A percentile compares a stretch with the other conserved stretches of the same genome.
Evolutionary conservation across 2,113 vertebrate species (phyloP).

Genomic region (Sylvicapra grimmia): DNA sequence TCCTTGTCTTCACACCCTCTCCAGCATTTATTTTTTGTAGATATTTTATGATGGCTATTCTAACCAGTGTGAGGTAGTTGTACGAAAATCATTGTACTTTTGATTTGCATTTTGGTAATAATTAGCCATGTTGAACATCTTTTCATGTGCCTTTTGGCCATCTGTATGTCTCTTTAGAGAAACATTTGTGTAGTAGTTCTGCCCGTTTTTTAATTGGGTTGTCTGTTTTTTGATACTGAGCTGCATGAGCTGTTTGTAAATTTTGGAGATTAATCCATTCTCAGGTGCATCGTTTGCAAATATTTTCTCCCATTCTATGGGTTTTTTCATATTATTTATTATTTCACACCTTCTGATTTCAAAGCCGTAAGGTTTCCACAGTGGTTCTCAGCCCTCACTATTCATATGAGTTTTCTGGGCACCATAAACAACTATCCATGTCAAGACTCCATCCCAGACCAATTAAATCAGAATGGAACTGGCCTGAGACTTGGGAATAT

Average conservation of each 20-base stretch:
- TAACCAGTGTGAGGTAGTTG: neutral
- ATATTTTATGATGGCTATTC: neutral
- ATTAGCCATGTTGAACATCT: neutral
- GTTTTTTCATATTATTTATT: neutral
- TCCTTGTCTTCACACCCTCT: neutral
- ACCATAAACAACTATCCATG: neutral
- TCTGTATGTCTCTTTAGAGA: neutral
- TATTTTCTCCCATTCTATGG: neutral
- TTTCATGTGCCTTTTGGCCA: neutral
- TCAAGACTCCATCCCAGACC: neutral
- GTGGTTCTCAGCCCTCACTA: neutral
- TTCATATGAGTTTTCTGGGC: neutral
- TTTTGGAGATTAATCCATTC: neutral
- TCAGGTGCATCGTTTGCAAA: neutral
- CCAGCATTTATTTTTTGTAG: neutral
- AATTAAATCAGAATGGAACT: neutral
- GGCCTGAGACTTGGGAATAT: neutral
- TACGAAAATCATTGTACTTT: neutral
- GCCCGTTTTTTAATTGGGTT: neutral
- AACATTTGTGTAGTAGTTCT: neutral
- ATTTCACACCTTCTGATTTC: neutral
- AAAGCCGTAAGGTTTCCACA: neutral
- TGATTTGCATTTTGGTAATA: neutral
- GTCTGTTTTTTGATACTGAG: neutral
- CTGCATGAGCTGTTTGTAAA: neutral